Evolutionary conservation across 1,140 invertebrate species (phyloP).

Genomic region (Pygmarrhopalites habei): DNA sequence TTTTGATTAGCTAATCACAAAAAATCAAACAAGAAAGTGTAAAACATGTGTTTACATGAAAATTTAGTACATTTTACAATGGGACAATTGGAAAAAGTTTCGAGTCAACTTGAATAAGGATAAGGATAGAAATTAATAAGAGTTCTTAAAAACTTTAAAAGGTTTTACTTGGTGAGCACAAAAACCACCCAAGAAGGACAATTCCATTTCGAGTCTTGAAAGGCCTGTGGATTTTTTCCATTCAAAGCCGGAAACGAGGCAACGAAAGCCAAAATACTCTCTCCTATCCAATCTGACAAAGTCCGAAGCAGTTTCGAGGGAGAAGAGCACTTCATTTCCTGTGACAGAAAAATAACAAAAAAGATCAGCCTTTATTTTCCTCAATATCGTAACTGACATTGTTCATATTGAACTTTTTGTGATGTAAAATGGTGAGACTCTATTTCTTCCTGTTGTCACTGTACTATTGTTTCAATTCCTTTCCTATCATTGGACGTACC

Average conservation of each 20-base stretch:
- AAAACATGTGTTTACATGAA: too few relatives aligned
- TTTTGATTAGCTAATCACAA: constrained; percentile 84
- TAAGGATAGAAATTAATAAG: too few relatives aligned
- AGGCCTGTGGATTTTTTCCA: constrained; percentile 60
- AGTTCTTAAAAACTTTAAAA: too few relatives aligned
- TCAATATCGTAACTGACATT: too few relatives aligned
- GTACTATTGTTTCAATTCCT: too few relatives aligned
- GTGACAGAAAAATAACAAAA: constrained; percentile 37
- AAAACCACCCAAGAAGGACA: constrained; percentile 82
- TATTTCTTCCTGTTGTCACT: not conserved
- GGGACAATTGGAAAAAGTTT: too few relatives aligned
- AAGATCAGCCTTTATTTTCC: not conserved
- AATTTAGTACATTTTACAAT: too few relatives aligned
- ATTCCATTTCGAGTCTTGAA: constrained; percentile 77
- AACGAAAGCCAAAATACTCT: constrained; percentile 81
- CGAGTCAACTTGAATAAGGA: too few relatives aligned
- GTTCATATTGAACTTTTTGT: constrained; percentile 10
- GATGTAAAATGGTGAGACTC: too few relatives aligned
- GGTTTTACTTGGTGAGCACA: constrained; percentile 78
- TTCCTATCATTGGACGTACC: too few relatives aligned
- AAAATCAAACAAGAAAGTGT: too few relatives aligned
- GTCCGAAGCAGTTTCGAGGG: constrained; percentile 88
- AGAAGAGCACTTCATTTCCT: constrained; percentile 91
- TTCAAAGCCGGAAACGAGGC: constrained; percentile 85
- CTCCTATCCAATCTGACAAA: constrained; percentile 87